Percentiles rank a stretch among this genome's conserved stretches.
Evolutionary conservation across 2,888 invertebrate genomes (phyloP).

Genomic region (Cantharis nigra): DNA sequence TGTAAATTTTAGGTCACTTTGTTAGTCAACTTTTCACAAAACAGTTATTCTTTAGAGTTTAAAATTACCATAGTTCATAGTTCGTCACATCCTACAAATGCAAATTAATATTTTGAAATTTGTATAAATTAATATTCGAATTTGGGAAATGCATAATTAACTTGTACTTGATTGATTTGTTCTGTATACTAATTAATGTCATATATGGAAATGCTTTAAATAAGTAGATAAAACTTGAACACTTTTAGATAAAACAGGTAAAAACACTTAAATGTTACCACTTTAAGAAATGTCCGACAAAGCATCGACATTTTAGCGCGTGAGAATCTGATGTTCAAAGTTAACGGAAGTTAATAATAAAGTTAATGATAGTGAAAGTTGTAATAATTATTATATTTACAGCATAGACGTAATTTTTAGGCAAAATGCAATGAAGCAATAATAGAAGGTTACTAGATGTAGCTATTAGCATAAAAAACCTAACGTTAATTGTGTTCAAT

Average conservation of each 20-base stretch:
- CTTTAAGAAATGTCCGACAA: constrained; percentile 14
- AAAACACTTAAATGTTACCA: constrained; percentile 19
- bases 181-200: background rate
- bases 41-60: background rate
- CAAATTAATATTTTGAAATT: background rate
- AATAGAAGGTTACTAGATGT: background rate
- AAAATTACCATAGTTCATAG: background rate
- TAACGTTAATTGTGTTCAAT: background rate
- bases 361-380: constrained; percentile 37
- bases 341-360: constrained; percentile 35
- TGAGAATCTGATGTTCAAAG: constrained; percentile 29
- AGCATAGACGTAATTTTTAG: background rate
- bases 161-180: background rate
- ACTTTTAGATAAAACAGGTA: constrained; percentile 7
- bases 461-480: background rate
- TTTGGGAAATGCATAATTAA: background rate
- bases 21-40: background rate
- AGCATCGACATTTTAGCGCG: constrained; percentile 15
- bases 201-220: background rate
- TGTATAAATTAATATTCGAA: background rate
- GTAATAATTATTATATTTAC: constrained; percentile 18
- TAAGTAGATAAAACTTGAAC: background rate
- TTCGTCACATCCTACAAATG: background rate
- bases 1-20: background rate
- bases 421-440: background rate